phyloP scores from a whole-genome alignment of 2,113 vertebrate species.

The Nycticorax nycticorax region DNA sequence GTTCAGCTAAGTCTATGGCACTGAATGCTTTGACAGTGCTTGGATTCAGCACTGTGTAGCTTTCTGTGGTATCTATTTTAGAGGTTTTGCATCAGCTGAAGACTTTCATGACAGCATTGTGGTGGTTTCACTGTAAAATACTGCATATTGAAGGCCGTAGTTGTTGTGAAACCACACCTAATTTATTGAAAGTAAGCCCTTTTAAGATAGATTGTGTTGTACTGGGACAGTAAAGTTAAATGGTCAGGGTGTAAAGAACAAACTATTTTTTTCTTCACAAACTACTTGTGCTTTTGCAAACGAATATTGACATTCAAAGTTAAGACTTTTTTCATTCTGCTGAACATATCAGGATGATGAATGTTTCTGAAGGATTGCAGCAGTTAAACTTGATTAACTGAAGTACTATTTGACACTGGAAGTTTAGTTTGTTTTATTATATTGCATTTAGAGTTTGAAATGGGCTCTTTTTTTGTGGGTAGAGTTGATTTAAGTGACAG shows the following conservation, averaged over 20 bases:
- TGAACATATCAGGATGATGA: background rate
- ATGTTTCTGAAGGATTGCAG: background rate
- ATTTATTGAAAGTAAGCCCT: background rate
- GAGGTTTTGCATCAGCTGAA: background rate
- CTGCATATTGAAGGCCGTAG: background rate
- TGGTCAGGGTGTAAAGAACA: background rate
- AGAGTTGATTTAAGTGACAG: slow-evolving; percentile 3
- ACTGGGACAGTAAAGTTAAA: background rate
- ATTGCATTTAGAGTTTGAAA: slow-evolving; percentile 8
- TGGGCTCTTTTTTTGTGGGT: background rate
- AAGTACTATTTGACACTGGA: background rate
- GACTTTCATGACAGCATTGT: background rate
- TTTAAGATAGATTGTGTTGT: background rate
- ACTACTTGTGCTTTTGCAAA: background rate
- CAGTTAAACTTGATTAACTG: slow-evolving; percentile 11
- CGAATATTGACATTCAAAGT: background rate
- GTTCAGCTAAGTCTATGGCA: background rate
- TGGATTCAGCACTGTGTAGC: background rate
- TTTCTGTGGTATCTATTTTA: background rate
- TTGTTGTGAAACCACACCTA: background rate
- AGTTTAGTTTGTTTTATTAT: background rate
- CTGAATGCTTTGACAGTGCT: background rate
- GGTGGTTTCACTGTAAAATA: background rate
- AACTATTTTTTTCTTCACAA: background rate
- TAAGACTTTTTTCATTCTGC: background rate